These are phyloP conservation scores for Drosophila lini DNA, from an alignment of 1,140 invertebrate species.

Conservation along the genomic window DNA sequence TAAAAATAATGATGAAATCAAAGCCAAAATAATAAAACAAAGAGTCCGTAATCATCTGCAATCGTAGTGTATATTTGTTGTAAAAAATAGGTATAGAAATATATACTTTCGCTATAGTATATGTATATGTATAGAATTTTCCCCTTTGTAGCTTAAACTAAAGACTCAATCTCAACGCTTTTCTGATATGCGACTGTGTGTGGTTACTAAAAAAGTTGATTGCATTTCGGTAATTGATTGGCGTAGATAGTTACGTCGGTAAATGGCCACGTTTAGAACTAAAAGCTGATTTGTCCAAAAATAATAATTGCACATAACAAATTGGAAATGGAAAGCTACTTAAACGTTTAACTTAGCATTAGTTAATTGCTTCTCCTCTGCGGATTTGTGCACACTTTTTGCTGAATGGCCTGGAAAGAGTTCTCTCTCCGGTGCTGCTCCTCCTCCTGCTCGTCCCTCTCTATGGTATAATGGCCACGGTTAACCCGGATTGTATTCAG, in stretches of 20 bases:
- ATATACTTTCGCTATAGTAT: conserved; percentile 42
- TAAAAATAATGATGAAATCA: neutral
- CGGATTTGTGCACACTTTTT: conserved; percentile 37
- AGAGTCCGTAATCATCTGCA: conserved; percentile 26
- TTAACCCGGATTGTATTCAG: conserved; percentile 30
- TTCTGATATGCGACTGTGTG: conserved; percentile 63
- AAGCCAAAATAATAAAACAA: conserved; percentile 39
- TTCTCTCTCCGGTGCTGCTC: neutral
- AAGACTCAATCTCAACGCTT: conserved; percentile 21
- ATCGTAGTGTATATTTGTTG: conserved; percentile 66
- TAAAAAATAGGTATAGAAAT: conserved; percentile 59
- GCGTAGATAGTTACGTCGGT: conserved; percentile 30
- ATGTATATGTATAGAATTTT: conserved; percentile 34
- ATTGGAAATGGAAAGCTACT: conserved; percentile 52
- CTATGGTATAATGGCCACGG: conserved; percentile 22
- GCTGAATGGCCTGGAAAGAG: conserved; percentile 32
- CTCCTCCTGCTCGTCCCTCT: neutral
- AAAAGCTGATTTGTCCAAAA: conserved; percentile 61
- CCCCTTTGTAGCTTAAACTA: conserved; percentile 38
- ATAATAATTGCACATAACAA: conserved; percentile 54
- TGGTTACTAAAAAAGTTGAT: conserved; percentile 33
- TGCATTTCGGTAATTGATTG: conserved; percentile 37
- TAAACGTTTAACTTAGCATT: conserved; percentile 44
- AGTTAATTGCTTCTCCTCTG: conserved; percentile 30
- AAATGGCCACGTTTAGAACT: conserved; percentile 67